Base-by-base conservation (phyloP, 2,888 invertebrate species). In the Dolichomitus sp. region DNA sequence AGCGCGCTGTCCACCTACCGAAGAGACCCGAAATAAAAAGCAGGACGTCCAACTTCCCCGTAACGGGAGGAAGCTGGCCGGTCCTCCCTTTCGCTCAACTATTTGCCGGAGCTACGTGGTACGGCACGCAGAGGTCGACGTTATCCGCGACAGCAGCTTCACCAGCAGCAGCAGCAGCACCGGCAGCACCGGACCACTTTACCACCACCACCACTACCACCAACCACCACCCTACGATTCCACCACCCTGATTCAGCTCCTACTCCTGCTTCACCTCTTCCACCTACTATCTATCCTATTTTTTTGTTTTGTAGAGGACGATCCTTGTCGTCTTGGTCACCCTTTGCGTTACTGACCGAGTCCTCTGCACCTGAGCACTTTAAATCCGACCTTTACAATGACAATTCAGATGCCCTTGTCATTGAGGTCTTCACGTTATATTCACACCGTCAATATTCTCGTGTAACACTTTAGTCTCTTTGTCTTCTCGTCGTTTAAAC, bases 91-190 rank as follows among this genome's bases (percentile, higher is more conserved):
- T 66, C 54, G 73, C 80, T 69, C 65, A 69, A 80, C 83, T 83
- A 80, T 77, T 77, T 75, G 75, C 76, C 76, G 68, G 72, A 80
- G 80, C 82, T 86, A 84, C 84, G 86, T 80, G 78, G 72, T 75
- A 81, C 86, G 78, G 85, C 86, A 78, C 85, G 84, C 82, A 86
- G 85, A 86, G 86, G 86, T 86, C 86, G 86, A 84, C 86, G 86
- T 86, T 80, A 83, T 80, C 80, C 84, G 84, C 76, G 83, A 80
- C 75, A 76, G 84, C 81, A 83, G 83, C 83, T 77, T 83, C 83
- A 83, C 80, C 83, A 73, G 73, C 83, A 83, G 83, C 83, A 80
- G 80, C 83, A 83, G 73, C 73, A 83, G 83, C 83, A 80, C 83
- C 83, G 80, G 83, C 80, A 83, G 80, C 83, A 80, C 80, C 83